Evolutionary conservation across 92 coral and sea anemone species (phyloP), one percentile per base, ranked within the genome.

Genomic region (Parazoanthus darwini): DNA sequence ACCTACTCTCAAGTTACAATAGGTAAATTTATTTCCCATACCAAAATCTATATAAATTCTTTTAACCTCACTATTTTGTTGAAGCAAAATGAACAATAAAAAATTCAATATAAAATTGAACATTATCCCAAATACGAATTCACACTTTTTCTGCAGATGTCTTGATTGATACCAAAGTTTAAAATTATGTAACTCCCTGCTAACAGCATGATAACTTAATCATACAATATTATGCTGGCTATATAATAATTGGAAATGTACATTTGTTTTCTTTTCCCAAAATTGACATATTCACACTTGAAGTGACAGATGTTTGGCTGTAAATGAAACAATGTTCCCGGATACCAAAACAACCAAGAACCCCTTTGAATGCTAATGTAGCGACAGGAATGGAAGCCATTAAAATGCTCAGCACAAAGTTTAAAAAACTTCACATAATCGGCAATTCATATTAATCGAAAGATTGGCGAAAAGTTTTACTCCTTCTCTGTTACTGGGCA

Each of bases 341-440:
- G 56, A 23, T 23, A 23, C 25, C 6, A 63, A 14, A 54, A 22
- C 22, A 10, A 38, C 70, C 77, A 79, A 33, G 36, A 74, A 82
- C 56, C 82, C 82, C 8, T 48, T 78, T 46, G 36, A 20, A 77
- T 23, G 54, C 26, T 18, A 2, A 63, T 23, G 70, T 63, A 3
- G 70, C 4, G 70, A 63, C 23, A 11, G 66, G 23, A 39, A 48
- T 56, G 79, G 70, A 88, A 66, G n/a, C 79, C 86, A 72, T 81
- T 44, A 36, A 73, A 73, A 51, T 82, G 87, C 78, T 82, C 59
- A 68, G 35, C n/a, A 22, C 29, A 68, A 39, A 10, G 33, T 35
- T 51, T 25, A 11, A 11, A 1, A 46, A 9, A 15, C 8, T 25
- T 6, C 20, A 48, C 5, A 48, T 25, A 3, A 50, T 5, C 59